Evolutionary conservation across 2,888 invertebrate species (phyloP).

Genomic region (Idaea aversata): DNA sequence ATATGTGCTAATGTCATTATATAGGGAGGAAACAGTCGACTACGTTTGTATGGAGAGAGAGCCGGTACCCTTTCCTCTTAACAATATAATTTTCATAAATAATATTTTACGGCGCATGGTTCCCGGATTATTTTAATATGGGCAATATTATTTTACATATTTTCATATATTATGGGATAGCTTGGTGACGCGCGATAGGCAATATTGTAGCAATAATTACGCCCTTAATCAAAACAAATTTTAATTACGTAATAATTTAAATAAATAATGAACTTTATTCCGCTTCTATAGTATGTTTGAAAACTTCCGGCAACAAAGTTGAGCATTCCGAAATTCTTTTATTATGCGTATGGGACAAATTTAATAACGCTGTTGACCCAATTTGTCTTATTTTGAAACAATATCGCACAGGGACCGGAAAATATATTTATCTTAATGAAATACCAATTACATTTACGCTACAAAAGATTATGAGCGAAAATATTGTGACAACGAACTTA

Average conservation of each 20-base stretch:
- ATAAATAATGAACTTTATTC: not conserved
- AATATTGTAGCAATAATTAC: not conserved
- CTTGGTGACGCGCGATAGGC: not conserved
- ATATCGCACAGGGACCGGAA: not conserved
- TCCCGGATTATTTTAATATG: not conserved
- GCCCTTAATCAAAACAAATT: not conserved
- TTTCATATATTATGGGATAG: not conserved
- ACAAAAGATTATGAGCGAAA: too few species aligned
- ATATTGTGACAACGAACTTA: too few species aligned
- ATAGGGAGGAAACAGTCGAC: too few species aligned
- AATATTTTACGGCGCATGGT: not conserved
- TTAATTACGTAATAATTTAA: not conserved
- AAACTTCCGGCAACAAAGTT: not conserved
- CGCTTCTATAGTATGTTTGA: not conserved
- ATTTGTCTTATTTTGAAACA: not conserved
- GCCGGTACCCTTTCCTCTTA: too few species aligned
- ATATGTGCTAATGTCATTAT: too few species aligned
- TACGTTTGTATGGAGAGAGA: too few species aligned
- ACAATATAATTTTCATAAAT: slow-evolving; percentile 8
- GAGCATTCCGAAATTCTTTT: not conserved
- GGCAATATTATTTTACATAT: not conserved
- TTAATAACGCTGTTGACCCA: not conserved
- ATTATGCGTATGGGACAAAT: not conserved
- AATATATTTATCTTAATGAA: not conserved
- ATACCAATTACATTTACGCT: not conserved